Base-by-base conservation (phyloP, 2,888 invertebrate genomes). In the Acanthopleura granulata region DNA sequence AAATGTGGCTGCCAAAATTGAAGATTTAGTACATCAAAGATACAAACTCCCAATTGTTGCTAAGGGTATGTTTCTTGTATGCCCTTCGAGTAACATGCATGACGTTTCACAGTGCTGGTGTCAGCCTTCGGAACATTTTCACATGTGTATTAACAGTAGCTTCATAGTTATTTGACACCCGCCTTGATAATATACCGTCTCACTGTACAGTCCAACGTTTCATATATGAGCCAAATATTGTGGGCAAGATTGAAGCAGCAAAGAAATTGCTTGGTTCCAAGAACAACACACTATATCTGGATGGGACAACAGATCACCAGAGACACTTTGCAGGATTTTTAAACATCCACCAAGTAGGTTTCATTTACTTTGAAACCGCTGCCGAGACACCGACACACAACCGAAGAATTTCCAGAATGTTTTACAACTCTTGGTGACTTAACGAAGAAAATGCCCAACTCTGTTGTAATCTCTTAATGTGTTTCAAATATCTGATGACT, bases 401-500 rank as follows among this genome's bases (percentile, higher is more conserved):
- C 14, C 22, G 62, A 22, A 22, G 25, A 62, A n/a, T 12, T 62
- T 62, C n/a, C 15, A 62, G 25, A 62, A 14, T 62, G 62, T 62
- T 12, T 12, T 62, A 12, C 12, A n/a, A n/a, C n/a, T n/a, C n/a
- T n/a, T n/a, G n/a, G n/a, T n/a, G n/a, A n/a, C n/a, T n/a, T n/a
- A n/a, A n/a, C n/a, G n/a, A n/a, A n/a, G n/a, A n/a, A n/a, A n/a
- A n/a, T n/a, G n/a, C n/a, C n/a, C n/a, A n/a, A n/a, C n/a, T n/a
- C n/a, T n/a, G n/a, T n/a, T n/a, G 25, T 22, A 15, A 62, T 12
- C 15, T 62, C 22, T 12, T 22, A 12, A 14, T 62, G n/a, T n/a
- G n/a, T 22, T 62, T 62, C 62, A 62, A 62, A 22, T 18, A 62
- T 22, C 12, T 62, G 62, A 62, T 62, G 62, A 62, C 62, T 15